Percentiles rank a stretch among this genome's conserved stretches.
phyloP scores from a whole-genome alignment of 2,113 vertebrate genomes.

The Gallinago undulata region DNA sequence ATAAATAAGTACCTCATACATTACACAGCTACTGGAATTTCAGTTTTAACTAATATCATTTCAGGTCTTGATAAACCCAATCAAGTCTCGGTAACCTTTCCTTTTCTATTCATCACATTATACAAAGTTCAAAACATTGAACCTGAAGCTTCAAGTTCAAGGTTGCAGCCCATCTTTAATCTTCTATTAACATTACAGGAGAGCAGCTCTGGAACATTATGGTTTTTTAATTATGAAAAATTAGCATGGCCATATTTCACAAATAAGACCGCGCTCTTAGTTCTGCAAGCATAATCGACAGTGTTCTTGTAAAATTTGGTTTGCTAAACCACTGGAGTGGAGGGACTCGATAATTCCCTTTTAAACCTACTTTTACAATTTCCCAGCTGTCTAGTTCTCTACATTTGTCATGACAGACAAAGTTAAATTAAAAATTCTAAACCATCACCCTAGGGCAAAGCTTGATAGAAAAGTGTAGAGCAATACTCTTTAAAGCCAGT shows the following conservation, averaged over 20 bases:
- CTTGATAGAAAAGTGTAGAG: background rate
- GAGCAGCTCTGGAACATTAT: background rate
- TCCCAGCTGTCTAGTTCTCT: constrained; percentile 16
- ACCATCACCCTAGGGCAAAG: constrained; percentile 10
- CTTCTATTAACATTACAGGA: background rate
- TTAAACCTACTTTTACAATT: background rate
- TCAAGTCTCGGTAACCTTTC: background rate
- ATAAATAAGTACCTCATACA: background rate
- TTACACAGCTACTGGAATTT: background rate
- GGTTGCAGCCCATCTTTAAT: background rate
- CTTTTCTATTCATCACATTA: background rate
- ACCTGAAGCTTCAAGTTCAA: background rate
- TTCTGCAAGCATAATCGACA: background rate
- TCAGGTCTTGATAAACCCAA: background rate
- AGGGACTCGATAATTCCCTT: background rate
- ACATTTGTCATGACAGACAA: constrained; percentile 7
- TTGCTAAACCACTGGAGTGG: background rate
- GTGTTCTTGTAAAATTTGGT: background rate
- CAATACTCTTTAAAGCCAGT: constrained; percentile 2
- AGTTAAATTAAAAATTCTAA: constrained; percentile 57
- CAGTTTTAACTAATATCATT: background rate
- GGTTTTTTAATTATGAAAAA: background rate
- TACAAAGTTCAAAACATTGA: background rate
- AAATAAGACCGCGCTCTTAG: background rate
- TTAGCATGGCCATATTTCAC: background rate